Evolutionary conservation across 2,113 vertebrate genomes (phyloP), one percentile per base, ranked within the genome.

Genomic region (Gasterosteus aculeatus): DNA sequence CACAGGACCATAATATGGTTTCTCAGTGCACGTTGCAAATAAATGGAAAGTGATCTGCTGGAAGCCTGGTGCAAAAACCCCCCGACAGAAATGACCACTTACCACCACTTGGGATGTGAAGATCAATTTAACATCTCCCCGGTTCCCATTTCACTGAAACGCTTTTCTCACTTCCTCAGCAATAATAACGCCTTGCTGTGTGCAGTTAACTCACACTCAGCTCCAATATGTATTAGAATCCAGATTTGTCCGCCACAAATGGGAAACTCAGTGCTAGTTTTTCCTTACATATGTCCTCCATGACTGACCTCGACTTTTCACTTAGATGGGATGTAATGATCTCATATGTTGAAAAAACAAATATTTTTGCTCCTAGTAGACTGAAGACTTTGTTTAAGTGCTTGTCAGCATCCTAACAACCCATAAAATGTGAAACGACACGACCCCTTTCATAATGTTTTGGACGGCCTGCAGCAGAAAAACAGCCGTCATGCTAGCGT

Each of bases 111-210:
- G 35, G 51, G 53, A 80, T 80, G 69, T 31, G 38, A 87, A 86
- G 85, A 81, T 87, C 80, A 83, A 80, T 88, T 61, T 61, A 61
- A 54, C 69, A 46, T 77, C 42, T 56, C 72, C 57, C 39, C 22
- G 59, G 77, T 63, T 81, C 75, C 26, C 76, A 80, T 72, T 66
- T 77, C 8, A 49, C 70, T 64, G 61, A 60, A 22, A 75, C 51
- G 78, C 85, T 87, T 81, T 89, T 91, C 73, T 81, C 80, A 86
- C 87, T 61, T 81, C 39, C 51, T 54, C 31, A 58, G 68, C 41
- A 38, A 66, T 78, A 78, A 81, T 69, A 78, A 68, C 66, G 74
- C 60, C 58, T 66, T 56, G 26, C 57, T 72, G 29, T 53, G 56
- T 64, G 49, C 63, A 54, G 60, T 77, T 56, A 64, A 33, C 70